Conservation (phyloP, 2,797 vertebrate genomes). For the Falco novaeseelandiae region DNA sequence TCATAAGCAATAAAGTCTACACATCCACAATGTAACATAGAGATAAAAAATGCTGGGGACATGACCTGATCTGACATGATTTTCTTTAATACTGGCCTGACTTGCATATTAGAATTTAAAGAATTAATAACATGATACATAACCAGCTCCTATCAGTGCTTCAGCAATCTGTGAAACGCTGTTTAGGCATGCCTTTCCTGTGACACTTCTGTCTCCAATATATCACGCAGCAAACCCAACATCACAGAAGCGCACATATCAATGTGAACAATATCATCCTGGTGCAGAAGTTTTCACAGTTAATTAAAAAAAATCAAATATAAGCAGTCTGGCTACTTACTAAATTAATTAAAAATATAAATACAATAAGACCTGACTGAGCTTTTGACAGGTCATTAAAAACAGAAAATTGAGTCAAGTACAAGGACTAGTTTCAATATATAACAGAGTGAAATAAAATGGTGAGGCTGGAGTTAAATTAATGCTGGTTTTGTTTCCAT, state of each 20-base stretch:
- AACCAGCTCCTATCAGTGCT: neutral
- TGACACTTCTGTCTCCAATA: neutral
- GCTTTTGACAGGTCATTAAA: slow-evolving; percentile 77
- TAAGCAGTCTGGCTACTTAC: slow-evolving; percentile 68
- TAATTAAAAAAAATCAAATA: slow-evolving; percentile 72
- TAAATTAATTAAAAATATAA: slow-evolving; percentile 79
- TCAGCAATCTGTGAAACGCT: neutral
- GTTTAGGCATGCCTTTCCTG: neutral
- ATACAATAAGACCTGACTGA: slow-evolving; percentile 76
- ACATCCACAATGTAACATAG: neutral
- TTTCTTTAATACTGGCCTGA: neutral
- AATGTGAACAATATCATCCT: neutral
- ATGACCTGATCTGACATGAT: neutral
- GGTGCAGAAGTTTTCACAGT: slow-evolving; percentile 63
- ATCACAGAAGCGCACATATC: neutral
- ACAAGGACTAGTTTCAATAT: slow-evolving; percentile 65
- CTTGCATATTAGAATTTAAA: neutral
- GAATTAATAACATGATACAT: neutral
- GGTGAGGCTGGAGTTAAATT: slow-evolving; percentile 71
- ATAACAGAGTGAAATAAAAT: slow-evolving; percentile 65
- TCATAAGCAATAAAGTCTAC: neutral
- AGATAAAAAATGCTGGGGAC: neutral
- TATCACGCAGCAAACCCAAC: neutral
- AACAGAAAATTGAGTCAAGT: slow-evolving; percentile 70
- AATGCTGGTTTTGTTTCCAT: slow-evolving; percentile 37